Evolutionary conservation across 2,113 vertebrate genomes (phyloP), one percentile per base, ranked within the genome.

Genomic region (Rhinichthys klamathensis): DNA sequence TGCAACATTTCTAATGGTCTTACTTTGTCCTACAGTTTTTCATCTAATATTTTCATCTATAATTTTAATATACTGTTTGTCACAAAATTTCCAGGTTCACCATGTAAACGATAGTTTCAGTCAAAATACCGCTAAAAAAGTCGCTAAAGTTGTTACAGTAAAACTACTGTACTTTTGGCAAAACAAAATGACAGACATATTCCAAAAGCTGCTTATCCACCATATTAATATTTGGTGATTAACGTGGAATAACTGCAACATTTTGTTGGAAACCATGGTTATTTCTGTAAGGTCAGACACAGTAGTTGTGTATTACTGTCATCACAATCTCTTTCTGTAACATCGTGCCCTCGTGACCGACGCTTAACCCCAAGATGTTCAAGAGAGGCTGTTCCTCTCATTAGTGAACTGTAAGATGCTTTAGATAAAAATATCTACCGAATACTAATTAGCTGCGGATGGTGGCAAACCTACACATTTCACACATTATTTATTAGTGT

Each of bases 401-500:
- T 78, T 78, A 78, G 75, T 56, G 10, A 35, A n/a, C 11, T 1
- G 32, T 58, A 78, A 78, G 30, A 21, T 4, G 5, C 69, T n/a
- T 58, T 74, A n/a, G 21, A 8, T 78, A 58, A 4, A 77, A 58
- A 38, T 78, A 32, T 78, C 75, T n/a, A 1, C 21, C 58, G 75
- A 58, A 78, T 78, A 38, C 75, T 78, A 78, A 78, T 78, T 35
- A 56, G 15, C n/a, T 6, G 2, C 15, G 18, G 72, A 74, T 49
- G 2, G 2, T 49, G 41, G 72, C 11, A 15, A 25, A 74, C 72
- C 12, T 51, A 16, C 46, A 46, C 38, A 63, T 63, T 80, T 80
- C n/a, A 46, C 58, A 80, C 78, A 25, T 63, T 80, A 46, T 63
- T 63, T 27, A 80, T 63, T 63, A 38, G 78, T 27, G 78, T 46